These are phyloP conservation scores for Cylindroiulus punctatus DNA, from an alignment of 2,888 invertebrate genomes.

Conservation along the genomic window DNA sequence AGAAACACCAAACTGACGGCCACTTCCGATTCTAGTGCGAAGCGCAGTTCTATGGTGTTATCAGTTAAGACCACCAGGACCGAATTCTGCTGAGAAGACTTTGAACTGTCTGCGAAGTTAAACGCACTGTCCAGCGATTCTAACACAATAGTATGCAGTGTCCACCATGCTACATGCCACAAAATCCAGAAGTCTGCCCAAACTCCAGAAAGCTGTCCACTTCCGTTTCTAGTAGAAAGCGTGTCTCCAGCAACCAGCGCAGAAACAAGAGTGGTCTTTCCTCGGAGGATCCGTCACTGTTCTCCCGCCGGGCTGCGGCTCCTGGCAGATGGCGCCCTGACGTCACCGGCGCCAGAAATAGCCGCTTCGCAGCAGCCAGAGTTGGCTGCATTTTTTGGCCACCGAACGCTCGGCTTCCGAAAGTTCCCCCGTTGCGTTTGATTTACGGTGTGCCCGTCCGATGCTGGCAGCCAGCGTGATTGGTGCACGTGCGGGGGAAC, in stretches of 20 bases:
- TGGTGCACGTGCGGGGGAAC: background rate
- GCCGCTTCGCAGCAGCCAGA: background rate
- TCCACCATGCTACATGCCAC: background rate
- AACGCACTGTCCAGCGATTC: too few relatives aligned
- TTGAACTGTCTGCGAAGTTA: background rate
- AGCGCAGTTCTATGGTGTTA: background rate
- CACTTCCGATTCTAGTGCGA: background rate
- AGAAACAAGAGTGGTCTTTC: background rate
- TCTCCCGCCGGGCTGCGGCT: background rate
- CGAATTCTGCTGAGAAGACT: background rate
- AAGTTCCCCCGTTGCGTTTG: background rate
- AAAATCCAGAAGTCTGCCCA: too few relatives aligned
- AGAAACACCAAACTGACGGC: background rate
- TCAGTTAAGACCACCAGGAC: background rate
- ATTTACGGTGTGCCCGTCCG: background rate
- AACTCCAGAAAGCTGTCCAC: background rate
- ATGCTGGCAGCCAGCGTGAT: background rate
- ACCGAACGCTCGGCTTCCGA: background rate
- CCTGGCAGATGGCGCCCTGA: conserved; percentile 21
- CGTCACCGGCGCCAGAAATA: conserved; percentile 22
- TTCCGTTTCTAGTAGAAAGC: background rate
- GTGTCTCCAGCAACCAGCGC: background rate
- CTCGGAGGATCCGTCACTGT: background rate
- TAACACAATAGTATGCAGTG: background rate
- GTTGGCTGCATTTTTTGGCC: conserved; percentile 20